Evolutionary conservation across 37 sponge, comb jelly and placozoan species (phyloP), one percentile per base, ranked within the genome.

Genomic region (Theonella swinhoei): DNA sequence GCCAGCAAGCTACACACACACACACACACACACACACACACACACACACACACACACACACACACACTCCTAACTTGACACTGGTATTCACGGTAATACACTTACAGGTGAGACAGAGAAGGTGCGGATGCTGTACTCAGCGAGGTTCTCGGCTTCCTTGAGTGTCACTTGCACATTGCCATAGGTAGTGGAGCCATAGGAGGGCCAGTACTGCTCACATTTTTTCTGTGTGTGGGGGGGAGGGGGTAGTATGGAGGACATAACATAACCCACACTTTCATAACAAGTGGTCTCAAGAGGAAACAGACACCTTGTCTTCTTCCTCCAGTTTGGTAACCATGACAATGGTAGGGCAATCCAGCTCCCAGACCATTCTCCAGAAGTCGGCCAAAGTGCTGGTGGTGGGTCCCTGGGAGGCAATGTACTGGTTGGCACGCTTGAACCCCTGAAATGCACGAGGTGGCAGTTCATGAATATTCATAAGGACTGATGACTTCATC

Each of bases 121-220:
- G 32, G 90, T 95, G 11, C 96, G 70, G 38, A 95, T 92, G 68
- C 80, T 86, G 91, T 90, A 92, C 39, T 96, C 97, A 14, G 94
- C 92, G 4, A 96, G 76, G 59, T 81, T 85, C 80, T 91, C 92
- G 33, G 81, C 90, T 29, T 91, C 87, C 74, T 86, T 84, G 24
- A 91, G 87, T 5, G 94, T 91, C 5, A 96, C 95, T 35, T 89
- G 89, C 32, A 93, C 42, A 70, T 75, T 82, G 30, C 97, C 97
- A 79, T 90, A 93, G 35, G 77, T 81, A 28, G 78, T 79, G 70
- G 85, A 64, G 29, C 94, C 97, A 76, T 72, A 88, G 34, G 89
- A 84, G 8, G 97, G 97, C 90, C 92, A 96, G 69, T 96, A 96
- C 87, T 93, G 91, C 69, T 93, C 89, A 69, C 97, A 96, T 65